Evolutionary conservation across 2,113 vertebrate genomes (phyloP).

Genomic region (Oplegnathus fasciatus): DNA sequence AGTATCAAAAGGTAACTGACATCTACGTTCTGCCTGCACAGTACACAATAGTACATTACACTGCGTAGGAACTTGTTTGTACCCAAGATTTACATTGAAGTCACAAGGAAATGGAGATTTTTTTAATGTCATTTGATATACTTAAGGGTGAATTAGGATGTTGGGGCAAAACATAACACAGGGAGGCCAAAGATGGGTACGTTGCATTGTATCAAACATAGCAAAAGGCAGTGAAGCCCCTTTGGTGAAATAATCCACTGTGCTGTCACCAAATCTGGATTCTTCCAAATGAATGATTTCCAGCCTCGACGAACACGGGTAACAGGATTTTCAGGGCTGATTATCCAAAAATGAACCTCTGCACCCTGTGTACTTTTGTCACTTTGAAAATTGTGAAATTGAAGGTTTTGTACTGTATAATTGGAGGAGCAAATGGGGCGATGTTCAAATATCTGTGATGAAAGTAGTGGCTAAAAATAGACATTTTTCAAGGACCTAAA

Average conservation of each 20-base stretch:
- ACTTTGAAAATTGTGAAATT: slow-evolving; percentile 17
- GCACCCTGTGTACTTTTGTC: neutral
- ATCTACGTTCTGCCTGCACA: neutral
- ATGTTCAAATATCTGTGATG: neutral
- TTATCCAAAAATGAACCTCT: slow-evolving; percentile 24
- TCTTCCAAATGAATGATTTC: slow-evolving; percentile 34
- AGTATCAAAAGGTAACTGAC: slow-evolving; percentile 92
- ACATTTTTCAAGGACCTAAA: neutral
- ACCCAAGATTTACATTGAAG: neutral
- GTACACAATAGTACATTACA: neutral
- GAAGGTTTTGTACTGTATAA: slow-evolving; percentile 10
- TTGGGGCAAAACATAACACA: neutral
- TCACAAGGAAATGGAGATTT: neutral
- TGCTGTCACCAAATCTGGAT: slow-evolving; percentile 22
- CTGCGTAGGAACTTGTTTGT: neutral
- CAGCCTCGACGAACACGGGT: neutral
- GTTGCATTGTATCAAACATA: neutral
- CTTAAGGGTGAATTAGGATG: neutral
- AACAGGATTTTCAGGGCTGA: slow-evolving; percentile 33
- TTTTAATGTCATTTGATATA: neutral
- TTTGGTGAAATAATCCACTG: neutral
- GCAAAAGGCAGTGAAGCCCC: neutral
- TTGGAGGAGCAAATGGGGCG: neutral
- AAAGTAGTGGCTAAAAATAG: neutral
- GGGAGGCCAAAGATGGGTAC: neutral